Evolutionary conservation across 2,797 vertebrate species (phyloP).

Genomic region (Propithecus deckenii): DNA sequence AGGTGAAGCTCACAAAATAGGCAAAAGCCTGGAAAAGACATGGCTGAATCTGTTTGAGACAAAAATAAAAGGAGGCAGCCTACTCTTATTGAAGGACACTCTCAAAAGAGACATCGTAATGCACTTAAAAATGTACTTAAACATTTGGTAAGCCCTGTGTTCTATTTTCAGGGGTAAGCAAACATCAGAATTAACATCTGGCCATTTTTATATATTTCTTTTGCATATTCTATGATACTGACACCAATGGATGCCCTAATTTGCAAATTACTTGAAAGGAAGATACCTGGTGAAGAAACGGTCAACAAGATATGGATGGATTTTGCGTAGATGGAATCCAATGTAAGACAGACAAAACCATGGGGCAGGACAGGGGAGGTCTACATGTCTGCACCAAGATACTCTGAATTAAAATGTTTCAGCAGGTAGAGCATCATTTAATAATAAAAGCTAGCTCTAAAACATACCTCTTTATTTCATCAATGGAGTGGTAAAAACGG

Average conservation of each 20-base stretch:
- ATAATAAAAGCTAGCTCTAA: not conserved
- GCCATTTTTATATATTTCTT: not conserved
- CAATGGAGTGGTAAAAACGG: not conserved
- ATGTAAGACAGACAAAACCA: not conserved
- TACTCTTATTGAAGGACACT: not conserved
- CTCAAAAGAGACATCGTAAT: constrained; percentile 8
- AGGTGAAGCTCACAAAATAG: not conserved
- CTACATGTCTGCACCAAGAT: not conserved
- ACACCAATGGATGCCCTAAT: not conserved
- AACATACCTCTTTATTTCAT: not conserved
- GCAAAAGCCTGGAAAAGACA: not conserved
- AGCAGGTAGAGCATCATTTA: not conserved
- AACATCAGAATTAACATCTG: not conserved
- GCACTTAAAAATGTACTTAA: not conserved
- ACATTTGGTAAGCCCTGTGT: not conserved
- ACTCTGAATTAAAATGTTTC: not conserved
- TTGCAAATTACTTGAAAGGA: not conserved
- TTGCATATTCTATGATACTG: not conserved
- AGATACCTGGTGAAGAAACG: not conserved
- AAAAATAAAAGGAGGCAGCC: not conserved
- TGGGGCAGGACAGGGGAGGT: not conserved
- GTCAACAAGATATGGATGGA: not conserved
- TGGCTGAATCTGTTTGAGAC: not conserved
- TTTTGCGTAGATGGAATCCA: not conserved
- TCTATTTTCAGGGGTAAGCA: not conserved